A percentile compares a stretch with the other conserved stretches of the same genome.
Evolutionary conservation across 2,797 vertebrate species (phyloP).

Genomic region (Cyclopterus lumpus): DNA sequence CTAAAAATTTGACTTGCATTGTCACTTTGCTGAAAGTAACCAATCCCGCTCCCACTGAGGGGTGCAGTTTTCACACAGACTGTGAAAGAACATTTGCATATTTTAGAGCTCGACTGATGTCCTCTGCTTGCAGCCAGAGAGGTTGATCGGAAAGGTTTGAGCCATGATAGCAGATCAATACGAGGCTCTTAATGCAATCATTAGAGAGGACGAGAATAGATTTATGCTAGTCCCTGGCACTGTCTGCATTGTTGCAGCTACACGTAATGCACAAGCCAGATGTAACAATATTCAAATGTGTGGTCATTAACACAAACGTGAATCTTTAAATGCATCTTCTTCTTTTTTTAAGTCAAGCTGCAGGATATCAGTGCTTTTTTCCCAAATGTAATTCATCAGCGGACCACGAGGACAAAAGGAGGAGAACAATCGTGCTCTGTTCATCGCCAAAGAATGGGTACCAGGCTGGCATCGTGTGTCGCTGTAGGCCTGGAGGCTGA

Average conservation of each 20-base stretch:
- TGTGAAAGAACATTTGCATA: constrained; percentile 42
- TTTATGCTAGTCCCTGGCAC: constrained; percentile 1
- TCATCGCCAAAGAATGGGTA: constrained; percentile 61
- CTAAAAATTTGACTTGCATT: constrained; percentile 19
- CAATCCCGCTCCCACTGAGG: constrained; percentile 7
- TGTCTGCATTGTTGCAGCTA: not conserved
- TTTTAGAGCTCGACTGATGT: constrained; percentile 29
- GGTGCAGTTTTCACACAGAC: constrained; percentile 11
- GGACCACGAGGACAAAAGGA: constrained; percentile 50
- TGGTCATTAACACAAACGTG: not conserved
- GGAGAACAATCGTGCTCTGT: constrained; percentile 68
- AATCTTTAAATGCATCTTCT: too few relatives aligned
- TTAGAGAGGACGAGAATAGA: constrained; percentile 18
- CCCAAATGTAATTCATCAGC: constrained; percentile 53
- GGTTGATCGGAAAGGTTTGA: constrained; percentile 13
- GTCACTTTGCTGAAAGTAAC: constrained; percentile 15
- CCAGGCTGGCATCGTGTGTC: constrained; percentile 47
- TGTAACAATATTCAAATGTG: not conserved
- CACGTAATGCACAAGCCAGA: not conserved
- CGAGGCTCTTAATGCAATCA: constrained; percentile 29
- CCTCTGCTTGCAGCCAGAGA: constrained; percentile 26
- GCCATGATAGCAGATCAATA: constrained; percentile 47
- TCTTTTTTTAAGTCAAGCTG: constrained; percentile 9
- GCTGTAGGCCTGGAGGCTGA: constrained; percentile 19
- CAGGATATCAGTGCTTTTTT: constrained; percentile 23